phyloP scores from a whole-genome alignment of 2,797 vertebrate genomes.

The Paramormyrops hopkinsi region DNA sequence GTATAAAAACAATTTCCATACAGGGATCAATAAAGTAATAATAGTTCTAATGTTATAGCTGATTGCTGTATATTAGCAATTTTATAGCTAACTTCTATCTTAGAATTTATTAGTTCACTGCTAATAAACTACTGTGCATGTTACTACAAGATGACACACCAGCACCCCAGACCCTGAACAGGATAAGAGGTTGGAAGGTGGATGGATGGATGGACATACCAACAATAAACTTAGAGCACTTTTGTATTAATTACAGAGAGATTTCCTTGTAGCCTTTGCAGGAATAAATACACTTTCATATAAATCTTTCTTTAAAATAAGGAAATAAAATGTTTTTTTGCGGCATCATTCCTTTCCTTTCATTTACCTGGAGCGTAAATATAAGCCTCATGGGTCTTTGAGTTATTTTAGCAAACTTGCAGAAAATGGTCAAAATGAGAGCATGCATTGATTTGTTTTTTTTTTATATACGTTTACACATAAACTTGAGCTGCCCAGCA shows the following conservation, averaged over 20 bases:
- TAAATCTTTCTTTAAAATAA: background rate
- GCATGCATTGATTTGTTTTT: background rate
- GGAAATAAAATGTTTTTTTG: background rate
- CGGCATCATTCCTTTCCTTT: background rate
- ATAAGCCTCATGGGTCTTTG: background rate
- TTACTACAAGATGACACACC: background rate
- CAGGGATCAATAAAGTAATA: too few relatives aligned
- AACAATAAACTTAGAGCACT: background rate
- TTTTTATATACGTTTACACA: background rate
- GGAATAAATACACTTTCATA: background rate
- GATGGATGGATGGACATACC: background rate
- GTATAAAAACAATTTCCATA: too few relatives aligned
- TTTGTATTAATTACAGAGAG: background rate
- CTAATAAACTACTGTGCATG: background rate
- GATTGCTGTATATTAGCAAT: background rate
- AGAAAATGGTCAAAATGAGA: background rate
- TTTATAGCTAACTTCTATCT: background rate
- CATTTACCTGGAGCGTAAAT: background rate
- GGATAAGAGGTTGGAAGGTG: background rate
- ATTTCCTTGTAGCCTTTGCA: background rate
- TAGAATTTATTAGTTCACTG: background rate
- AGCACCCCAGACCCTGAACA: background rate
- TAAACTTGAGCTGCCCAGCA: background rate
- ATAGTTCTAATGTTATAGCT: background rate
- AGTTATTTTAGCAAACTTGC: background rate